Evolutionary conservation across 2,797 vertebrate species (phyloP).

Genomic region (Cichlasoma orientale): DNA sequence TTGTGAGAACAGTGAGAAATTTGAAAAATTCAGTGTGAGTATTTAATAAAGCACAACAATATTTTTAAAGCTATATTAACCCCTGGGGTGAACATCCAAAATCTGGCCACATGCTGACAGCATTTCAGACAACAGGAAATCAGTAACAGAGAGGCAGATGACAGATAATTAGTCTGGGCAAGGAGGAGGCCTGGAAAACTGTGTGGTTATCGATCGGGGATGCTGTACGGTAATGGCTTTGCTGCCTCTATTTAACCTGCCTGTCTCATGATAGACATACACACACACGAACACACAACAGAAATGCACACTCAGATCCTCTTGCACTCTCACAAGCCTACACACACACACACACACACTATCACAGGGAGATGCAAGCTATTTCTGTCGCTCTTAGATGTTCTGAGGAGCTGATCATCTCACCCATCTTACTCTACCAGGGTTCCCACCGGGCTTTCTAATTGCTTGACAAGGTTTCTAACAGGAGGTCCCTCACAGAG

Average conservation of each 20-base stretch:
- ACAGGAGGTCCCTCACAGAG: conserved; percentile 28
- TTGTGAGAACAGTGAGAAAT: neutral
- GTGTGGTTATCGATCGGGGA: conserved; percentile 36
- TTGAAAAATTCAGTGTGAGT: neutral
- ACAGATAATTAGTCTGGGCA: conserved; percentile 14
- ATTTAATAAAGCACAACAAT: neutral
- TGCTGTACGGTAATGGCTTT: conserved; percentile 39
- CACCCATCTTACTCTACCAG: conserved; percentile 22
- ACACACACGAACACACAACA: neutral
- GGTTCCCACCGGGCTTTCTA: conserved; percentile 29
- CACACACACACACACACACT: neutral
- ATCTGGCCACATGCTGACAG: conserved; percentile 5
- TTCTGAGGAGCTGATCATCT: conserved; percentile 38
- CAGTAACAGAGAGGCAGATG: conserved; percentile 7
- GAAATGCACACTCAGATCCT: neutral
- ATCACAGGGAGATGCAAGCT: conserved; percentile 11
- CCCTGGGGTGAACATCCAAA: neutral
- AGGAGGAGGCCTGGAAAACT: conserved; percentile 6
- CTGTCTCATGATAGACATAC: conserved; percentile 18
- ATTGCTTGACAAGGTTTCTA: conserved; percentile 41
- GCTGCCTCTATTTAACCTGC: conserved; percentile 42
- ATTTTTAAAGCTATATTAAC: neutral
- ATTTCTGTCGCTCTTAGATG: conserved; percentile 13
- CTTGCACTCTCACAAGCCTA: neutral
- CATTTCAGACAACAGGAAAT: conserved; percentile 11